Evolutionary conservation across 2,888 invertebrate genomes (phyloP).

Genomic region (Pasiphila rectangulata): DNA sequence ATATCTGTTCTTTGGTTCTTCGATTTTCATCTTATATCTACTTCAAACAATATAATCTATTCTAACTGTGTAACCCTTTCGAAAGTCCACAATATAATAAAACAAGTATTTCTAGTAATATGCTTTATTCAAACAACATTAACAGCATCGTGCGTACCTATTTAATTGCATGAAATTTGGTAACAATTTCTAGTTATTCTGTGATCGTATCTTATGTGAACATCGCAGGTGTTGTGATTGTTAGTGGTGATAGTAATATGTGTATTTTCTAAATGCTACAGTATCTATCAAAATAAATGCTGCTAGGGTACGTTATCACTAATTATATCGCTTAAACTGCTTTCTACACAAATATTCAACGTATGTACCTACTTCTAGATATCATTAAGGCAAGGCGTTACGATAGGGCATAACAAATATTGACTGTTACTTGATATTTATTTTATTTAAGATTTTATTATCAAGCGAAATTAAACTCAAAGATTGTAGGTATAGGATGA

Average conservation of each 20-base stretch:
- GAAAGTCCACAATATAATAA: conserved; percentile 1
- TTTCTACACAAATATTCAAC: background rate
- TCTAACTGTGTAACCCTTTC: background rate
- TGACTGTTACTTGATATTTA: no score
- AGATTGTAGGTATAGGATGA: no score
- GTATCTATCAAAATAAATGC: background rate
- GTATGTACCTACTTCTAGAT: background rate
- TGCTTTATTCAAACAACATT: background rate
- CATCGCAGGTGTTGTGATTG: conserved; percentile 43
- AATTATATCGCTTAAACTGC: background rate
- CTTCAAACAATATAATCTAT: background rate
- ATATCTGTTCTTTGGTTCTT: conserved; percentile 50
- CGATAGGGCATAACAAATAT: background rate
- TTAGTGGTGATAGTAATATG: conserved; percentile 3
- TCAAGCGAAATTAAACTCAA: no score
- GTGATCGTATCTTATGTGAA: conserved; percentile 39
- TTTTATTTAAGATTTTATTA: no score
- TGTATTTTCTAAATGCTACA: conserved; percentile 1
- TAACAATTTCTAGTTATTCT: conserved; percentile 4
- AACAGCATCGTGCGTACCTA: conserved; percentile 9
- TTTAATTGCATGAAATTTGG: conserved; percentile 10
- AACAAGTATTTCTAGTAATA: background rate
- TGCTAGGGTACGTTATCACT: background rate
- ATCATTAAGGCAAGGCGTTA: no score
- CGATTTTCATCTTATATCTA: conserved; percentile 14